Conservation (phyloP, 2,797 vertebrate species). For the Labeo calbasu region DNA sequence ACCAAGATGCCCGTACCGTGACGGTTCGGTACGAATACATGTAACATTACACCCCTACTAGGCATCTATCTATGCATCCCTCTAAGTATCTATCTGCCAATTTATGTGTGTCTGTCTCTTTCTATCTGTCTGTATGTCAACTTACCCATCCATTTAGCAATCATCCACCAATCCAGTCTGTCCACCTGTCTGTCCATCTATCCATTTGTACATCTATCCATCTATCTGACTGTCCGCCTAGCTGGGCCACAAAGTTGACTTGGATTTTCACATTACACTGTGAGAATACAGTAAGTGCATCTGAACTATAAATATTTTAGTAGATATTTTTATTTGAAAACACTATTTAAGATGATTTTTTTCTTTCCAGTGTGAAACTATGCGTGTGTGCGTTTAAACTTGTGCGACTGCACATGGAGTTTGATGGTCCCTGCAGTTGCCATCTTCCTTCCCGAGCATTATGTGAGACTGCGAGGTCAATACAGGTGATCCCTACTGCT, state of each 20-base stretch:
- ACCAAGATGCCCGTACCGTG: too few relatives aligned
- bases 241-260: neutral
- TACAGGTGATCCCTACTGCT: slow-evolving; percentile 56
- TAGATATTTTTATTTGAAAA: neutral
- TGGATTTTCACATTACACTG: neutral
- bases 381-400: slow-evolving; percentile 30
- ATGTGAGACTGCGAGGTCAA: slow-evolving; percentile 62
- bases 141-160: too few relatives aligned
- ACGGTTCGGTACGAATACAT: too few relatives aligned
- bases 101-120: too few relatives aligned
- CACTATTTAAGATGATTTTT: neutral
- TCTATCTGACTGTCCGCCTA: neutral
- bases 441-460: slow-evolving; percentile 60
- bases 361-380: neutral
- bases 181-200: too few relatives aligned
- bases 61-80: too few relatives aligned
- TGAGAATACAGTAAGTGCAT: neutral
- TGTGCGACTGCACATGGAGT: neutral
- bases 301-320: neutral
- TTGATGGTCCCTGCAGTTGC: slow-evolving; percentile 52
- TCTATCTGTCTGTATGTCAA: too few relatives aligned
- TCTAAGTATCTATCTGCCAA: too few relatives aligned
- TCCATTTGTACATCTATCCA: neutral
- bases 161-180: too few relatives aligned
- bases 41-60: too few relatives aligned